Base-by-base conservation (phyloP, 2,113 vertebrate species). In the Macrotis lagotis region DNA sequence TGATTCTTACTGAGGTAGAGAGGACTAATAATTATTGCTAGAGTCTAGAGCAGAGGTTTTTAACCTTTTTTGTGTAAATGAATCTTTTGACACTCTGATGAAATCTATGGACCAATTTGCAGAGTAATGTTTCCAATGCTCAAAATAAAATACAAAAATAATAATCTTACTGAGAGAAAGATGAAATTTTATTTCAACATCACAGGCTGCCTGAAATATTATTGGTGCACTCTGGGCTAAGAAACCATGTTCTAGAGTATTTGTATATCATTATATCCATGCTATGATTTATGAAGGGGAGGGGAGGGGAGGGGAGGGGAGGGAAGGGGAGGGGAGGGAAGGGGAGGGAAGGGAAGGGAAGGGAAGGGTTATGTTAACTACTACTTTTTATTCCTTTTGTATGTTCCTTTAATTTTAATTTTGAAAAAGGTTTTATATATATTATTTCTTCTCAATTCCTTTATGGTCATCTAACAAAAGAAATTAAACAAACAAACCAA, bases 391-490 rank as follows among this genome's bases (percentile, higher is more conserved):
- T 74, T 6, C 16, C 6, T 66, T 91, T 93, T 37, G 55, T 90
- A 24, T 8, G 92, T 49, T 83, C 48, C 55, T 93, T 3, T 93
- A 52, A 94, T 91, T 95, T 12, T 48, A 94, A 93, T 55, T 88
- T 37, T n/a, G n/a, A 2, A 44, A 83, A 83, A 51, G 48, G 88
- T 88, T 93, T 95, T 91, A n/a, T 51, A 95, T 1, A 51, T 28
- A 91, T 47, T 59, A 94, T 3, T 88, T 51, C 26, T 95, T n/a
- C 28, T 95, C 44, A 95, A 91, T 44, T 91, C 53, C 51, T 91
- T 90, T 91, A 95, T 3, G 91, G 2, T 90, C 89, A 19, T 25
- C 74, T 90, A 25, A 90, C 83, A 92, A 91, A 66, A 9, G 14
- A 91, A 8, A 55, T 90, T 50, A 94, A 93, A 92, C 14, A 19